Evolutionary conservation across 2,113 vertebrate species (phyloP).

Genomic region (Tor tambroides): DNA sequence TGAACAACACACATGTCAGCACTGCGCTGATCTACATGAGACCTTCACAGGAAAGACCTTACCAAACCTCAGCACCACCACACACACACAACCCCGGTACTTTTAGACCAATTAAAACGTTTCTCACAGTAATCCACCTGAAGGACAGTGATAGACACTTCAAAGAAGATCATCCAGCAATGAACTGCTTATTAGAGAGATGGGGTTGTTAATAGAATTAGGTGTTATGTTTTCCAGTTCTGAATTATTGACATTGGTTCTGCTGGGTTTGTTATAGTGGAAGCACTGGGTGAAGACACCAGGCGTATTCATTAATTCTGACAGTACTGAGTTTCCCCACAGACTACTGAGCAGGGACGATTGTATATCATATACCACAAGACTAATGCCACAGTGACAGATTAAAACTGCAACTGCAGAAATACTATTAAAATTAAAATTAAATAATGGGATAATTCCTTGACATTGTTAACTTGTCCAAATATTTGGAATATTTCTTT

Average conservation of each 20-base stretch:
- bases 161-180: conserved; percentile 1
- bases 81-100: conserved; percentile 15
- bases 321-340: conserved; percentile 9
- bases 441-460: neutral
- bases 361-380: neutral
- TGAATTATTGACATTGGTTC: conserved; percentile 46
- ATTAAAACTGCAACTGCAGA: neutral
- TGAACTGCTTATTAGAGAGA: conserved; percentile 26
- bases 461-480: neutral
- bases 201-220: neutral
- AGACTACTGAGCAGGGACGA: neutral
- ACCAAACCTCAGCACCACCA: neutral
- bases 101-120: conserved; percentile 57
- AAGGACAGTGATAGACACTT: conserved; percentile 40
- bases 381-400: neutral
- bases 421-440: no score
- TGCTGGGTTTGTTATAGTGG: conserved; percentile 43
- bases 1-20: neutral
- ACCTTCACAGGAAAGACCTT: neutral
- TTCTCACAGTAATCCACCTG: conserved; percentile 34
- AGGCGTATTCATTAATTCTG: conserved; percentile 11
- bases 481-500: no score
- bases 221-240: conserved; percentile 9
- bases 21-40: neutral
- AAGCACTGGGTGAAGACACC: conserved; percentile 16